Base-by-base conservation (phyloP, 2,888 invertebrate genomes). In the Apocheima hispidaria region DNA sequence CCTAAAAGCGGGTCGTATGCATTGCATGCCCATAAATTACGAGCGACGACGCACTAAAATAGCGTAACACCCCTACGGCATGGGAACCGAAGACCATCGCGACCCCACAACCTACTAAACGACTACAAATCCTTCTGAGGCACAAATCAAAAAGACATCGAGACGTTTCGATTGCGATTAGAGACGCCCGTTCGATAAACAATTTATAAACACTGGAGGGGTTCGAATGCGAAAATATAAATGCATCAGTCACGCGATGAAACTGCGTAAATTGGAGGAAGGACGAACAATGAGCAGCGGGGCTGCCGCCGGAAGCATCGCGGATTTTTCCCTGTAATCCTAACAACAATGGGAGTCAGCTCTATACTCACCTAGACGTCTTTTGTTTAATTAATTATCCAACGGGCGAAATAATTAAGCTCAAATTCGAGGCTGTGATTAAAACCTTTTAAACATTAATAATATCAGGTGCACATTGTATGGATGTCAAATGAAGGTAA, bases 41-140 rank as follows among this genome's bases (percentile, higher is more conserved):
- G 21, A 70, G 73, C 80, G 87, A 87, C 87, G 86, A 87, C 86
- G 78, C 82, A 88, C 90, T 86, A 88, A 92, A 92, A 92, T 92
- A 92, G 92, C 92, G 88, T 88, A 87, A 84, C 92, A 89, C 91
- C 90, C 91, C 84, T 84, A 84, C n/a, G n/a, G 79, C 90, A 90
- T 92, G 92, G 90, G 91, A 92, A 92, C 89, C 74, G 72, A 72
- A 72, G 75, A 72, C 78, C 77, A 73, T 43, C 33, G 21, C 55
- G 49, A 79, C 83, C 80, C 81, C 75, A 72, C 83, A 76, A 73
- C 76, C 78, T 77, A 86, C 86, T 88, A 88, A 89, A 90, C 86
- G 85, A 81, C 85, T 86, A 88, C 91, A 88, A 90, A 90, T 90
- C 87, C 83, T 80, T 83, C 78, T 79, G 74, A 76, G 72, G 77